Conservation (phyloP, 2,113 vertebrate species). For the Bubo scandiacus region DNA sequence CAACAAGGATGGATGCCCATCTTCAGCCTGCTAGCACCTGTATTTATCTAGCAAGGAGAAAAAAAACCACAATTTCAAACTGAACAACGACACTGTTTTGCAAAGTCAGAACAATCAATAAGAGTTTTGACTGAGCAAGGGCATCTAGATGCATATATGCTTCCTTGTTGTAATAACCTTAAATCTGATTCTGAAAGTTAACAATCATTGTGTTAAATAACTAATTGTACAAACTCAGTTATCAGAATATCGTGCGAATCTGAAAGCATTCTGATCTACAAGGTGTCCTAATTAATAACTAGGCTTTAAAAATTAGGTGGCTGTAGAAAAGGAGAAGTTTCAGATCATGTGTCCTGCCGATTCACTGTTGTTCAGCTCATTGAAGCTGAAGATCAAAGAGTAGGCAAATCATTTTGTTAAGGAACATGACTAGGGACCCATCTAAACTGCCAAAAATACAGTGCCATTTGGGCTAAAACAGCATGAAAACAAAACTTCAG, state of each 20-base stretch:
- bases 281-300: not conserved
- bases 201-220: not conserved
- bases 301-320: not conserved
- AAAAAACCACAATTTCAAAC: not conserved
- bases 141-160: not conserved
- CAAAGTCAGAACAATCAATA: conserved; percentile 10
- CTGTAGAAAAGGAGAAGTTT: not conserved
- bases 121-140: not conserved
- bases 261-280: not conserved
- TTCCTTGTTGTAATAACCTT: not conserved
- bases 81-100: not conserved
- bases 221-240: not conserved
- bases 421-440: not conserved
- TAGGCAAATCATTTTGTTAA: not conserved
- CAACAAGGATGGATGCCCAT: not conserved
- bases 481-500: not conserved
- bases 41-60: not conserved
- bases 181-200: not conserved
- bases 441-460: not conserved
- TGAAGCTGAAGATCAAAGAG: not conserved
- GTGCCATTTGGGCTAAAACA: not conserved
- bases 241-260: not conserved
- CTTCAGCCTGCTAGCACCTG: not conserved
- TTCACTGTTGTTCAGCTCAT: not conserved
- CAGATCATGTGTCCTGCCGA: not conserved